A percentile compares a stretch with the other conserved stretches of the same genome.
Conservation (phyloP, 2,797 vertebrate genomes). For the Halcyon leucocephala region DNA sequence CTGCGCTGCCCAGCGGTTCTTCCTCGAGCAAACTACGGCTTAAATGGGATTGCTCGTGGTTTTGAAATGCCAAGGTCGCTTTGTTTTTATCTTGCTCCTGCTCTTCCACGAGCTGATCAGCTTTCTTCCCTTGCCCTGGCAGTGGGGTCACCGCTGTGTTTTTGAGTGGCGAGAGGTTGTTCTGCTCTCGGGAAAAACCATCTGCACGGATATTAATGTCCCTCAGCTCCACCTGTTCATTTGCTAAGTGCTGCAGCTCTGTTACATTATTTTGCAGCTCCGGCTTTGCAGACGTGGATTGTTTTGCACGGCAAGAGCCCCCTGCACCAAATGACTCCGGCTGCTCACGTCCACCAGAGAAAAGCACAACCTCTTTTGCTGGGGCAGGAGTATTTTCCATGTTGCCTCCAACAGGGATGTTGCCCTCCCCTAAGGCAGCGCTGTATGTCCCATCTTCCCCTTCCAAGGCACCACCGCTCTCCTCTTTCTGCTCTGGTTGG, state of each 20-base stretch:
- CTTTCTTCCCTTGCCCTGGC: slow-evolving; percentile 34
- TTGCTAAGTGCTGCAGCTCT: slow-evolving; percentile 39
- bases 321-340: neutral
- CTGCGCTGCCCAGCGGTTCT: neutral
- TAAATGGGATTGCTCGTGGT: slow-evolving; percentile 48
- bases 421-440: neutral
- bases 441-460: neutral
- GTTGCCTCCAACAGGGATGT: rapidly evolving
- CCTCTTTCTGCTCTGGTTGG: neutral
- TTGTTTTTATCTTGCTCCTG: slow-evolving; percentile 51
- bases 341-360: neutral
- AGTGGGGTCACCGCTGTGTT: neutral
- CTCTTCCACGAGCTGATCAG: slow-evolving; percentile 13
- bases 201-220: slow-evolving; percentile 46
- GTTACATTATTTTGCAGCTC: slow-evolving; percentile 1
- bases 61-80: slow-evolving; percentile 67
- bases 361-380: neutral
- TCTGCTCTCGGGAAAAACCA: slow-evolving; percentile 38
- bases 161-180: neutral
- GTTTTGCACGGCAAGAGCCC: neutral
- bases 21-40: slow-evolving; percentile 19
- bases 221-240: neutral
- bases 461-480: neutral
- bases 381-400: neutral
- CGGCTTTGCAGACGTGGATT: neutral